Percentiles rank a stretch among this genome's conserved stretches.
These are phyloP conservation scores for Paramuricea clavata DNA, from an alignment of 92 coral and sea anemone genomes.

Conservation along the genomic window DNA sequence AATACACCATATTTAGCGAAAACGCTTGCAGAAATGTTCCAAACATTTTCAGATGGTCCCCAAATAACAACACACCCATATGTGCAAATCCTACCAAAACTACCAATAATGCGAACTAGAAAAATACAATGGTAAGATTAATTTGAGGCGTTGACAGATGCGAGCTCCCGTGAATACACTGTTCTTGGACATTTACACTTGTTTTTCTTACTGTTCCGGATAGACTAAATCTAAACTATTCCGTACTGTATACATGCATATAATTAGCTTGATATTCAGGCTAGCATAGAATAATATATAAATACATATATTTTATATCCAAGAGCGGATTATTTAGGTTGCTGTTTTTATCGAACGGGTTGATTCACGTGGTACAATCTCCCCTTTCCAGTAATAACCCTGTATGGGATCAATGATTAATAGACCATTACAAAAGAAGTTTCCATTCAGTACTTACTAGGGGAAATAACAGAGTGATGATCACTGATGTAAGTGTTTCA, in stretches of 20 bases:
- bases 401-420: no score
- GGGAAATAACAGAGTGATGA: conserved; percentile 15
- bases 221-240: no score
- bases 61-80: conserved; percentile 29
- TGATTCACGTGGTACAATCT: no score
- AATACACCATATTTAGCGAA: background rate
- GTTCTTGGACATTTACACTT: no score
- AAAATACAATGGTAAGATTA: background rate
- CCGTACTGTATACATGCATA: no score
- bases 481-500: background rate
- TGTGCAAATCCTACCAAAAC: conserved; percentile 33
- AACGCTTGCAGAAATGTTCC: conserved; percentile 26
- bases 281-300: no score
- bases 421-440: background rate
- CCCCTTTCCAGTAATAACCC: no score
- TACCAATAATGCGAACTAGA: conserved; percentile 30
- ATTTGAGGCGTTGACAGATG: background rate
- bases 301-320: no score
- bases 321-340: no score
- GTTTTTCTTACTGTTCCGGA: no score
- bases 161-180: background rate
- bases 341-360: no score
- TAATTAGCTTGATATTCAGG: no score
- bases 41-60: conserved; percentile 27
- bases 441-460: conserved; percentile 6